Percentiles rank a stretch among this genome's conserved stretches.
phyloP scores from a whole-genome alignment of 2,113 vertebrate genomes.

The Ictalurus punctatus region DNA sequence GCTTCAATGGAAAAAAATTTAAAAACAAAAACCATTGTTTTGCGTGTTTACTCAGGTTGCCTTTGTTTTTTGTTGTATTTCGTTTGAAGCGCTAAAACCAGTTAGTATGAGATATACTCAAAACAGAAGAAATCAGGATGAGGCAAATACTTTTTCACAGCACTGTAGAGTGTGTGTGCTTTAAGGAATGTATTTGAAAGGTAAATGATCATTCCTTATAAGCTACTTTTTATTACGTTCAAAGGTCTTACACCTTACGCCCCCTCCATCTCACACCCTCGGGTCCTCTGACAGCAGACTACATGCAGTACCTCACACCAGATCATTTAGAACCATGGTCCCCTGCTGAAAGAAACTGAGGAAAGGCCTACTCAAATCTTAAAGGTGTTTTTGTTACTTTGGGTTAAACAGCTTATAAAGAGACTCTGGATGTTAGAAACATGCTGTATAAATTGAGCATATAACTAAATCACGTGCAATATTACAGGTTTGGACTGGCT shows the following conservation, averaged over 20 bases:
- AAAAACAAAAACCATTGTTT: too few species aligned
- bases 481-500: background rate
- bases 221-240: background rate
- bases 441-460: background rate
- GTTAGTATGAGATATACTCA: too few species aligned
- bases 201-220: background rate
- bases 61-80: too few species aligned
- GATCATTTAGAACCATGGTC: background rate
- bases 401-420: background rate
- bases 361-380: background rate
- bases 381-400: background rate
- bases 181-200: background rate
- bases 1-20: too few species aligned
- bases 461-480: background rate
- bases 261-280: background rate
- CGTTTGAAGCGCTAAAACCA: too few species aligned
- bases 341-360: background rate
- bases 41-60: too few species aligned
- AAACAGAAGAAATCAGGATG: too few species aligned
- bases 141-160: too few species aligned
- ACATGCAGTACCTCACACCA: background rate
- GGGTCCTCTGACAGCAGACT: background rate
- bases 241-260: background rate
- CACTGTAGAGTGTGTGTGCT: background rate
- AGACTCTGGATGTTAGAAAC: background rate